These are phyloP conservation scores for Ichneumoninae sp. DNA, from an alignment of 2,888 invertebrate genomes.

Conservation along the genomic window DNA sequence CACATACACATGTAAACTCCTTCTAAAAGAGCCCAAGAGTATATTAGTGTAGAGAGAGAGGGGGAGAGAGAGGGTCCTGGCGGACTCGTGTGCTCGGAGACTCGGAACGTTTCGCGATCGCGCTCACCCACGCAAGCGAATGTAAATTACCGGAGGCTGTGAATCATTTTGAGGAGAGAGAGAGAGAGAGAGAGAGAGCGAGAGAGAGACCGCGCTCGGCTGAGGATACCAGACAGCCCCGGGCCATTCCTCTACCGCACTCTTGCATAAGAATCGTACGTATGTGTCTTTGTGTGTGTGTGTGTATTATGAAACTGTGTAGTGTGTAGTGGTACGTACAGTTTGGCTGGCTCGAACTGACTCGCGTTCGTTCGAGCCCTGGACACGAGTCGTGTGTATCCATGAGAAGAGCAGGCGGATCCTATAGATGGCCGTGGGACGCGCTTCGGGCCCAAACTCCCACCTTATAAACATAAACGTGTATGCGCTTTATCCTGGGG, in stretches of 20 bases:
- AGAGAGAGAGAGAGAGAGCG: constrained; percentile 68
- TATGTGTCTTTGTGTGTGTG: neutral
- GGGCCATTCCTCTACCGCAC: constrained; percentile 62
- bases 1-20: constrained; percentile 22
- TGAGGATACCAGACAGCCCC: constrained; percentile 70
- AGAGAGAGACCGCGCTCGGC: constrained; percentile 63
- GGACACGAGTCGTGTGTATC: constrained; percentile 56
- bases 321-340: constrained; percentile 29
- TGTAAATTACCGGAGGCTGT: constrained; percentile 84
- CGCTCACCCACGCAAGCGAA: constrained; percentile 81
- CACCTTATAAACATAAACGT: constrained; percentile 72
- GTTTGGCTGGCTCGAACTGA: constrained; percentile 36
- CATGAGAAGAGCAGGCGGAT: constrained; percentile 80
- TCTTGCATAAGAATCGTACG: constrained; percentile 67
- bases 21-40: constrained; percentile 43
- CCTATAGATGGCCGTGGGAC: constrained; percentile 83
- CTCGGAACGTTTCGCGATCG: constrained; percentile 62
- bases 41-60: constrained; percentile 11
- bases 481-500: constrained; percentile 41
- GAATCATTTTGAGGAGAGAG: constrained; percentile 82
- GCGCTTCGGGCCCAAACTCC: constrained; percentile 81
- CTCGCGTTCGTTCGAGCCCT: constrained; percentile 57
- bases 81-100: constrained; percentile 67
- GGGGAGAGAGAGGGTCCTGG: constrained; percentile 32
- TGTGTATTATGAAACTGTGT: constrained; percentile 17